Evolutionary conservation across 2,888 invertebrate species (phyloP).

Genomic region (Heteromurus nitidus): DNA sequence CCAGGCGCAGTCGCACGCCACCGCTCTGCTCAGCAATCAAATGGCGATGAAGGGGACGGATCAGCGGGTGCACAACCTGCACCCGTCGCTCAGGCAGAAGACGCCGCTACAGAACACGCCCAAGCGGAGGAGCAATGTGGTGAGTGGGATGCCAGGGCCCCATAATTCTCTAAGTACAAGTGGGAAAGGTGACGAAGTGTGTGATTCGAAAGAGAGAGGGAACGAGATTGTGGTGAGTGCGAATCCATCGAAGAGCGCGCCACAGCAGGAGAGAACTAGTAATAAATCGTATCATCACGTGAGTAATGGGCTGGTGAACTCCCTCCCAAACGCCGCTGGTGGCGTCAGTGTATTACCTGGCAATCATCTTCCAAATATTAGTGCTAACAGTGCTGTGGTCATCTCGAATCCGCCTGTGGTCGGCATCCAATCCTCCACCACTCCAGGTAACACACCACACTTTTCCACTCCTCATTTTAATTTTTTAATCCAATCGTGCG

Average conservation of each 20-base stretch:
- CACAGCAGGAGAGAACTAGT: constrained; percentile 52
- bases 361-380: constrained; percentile 55
- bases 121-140: constrained; percentile 51
- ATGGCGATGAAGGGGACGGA: constrained; percentile 62
- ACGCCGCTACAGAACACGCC: constrained; percentile 64
- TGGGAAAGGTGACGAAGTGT: constrained; percentile 62
- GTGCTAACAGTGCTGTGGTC: constrained; percentile 36
- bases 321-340: constrained; percentile 38
- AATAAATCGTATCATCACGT: constrained; percentile 61
- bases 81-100: constrained; percentile 56
- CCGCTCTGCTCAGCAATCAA: constrained; percentile 47
- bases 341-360: constrained; percentile 56
- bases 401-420: constrained; percentile 35
- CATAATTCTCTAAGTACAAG: constrained; percentile 61
- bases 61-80: constrained; percentile 51
- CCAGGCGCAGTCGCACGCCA: constrained; percentile 45
- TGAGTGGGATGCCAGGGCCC: constrained; percentile 18
- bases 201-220: constrained; percentile 59
- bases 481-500: not conserved
- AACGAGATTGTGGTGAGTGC: constrained; percentile 68
- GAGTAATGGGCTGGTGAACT: constrained; percentile 48
- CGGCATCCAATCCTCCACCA: constrained; percentile 43
- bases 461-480: not conserved
- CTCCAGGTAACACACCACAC: constrained; percentile 38
- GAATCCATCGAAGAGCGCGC: constrained; percentile 59